phyloP scores from a whole-genome alignment of 2,113 vertebrate species.

The Chloebia gouldiae region DNA sequence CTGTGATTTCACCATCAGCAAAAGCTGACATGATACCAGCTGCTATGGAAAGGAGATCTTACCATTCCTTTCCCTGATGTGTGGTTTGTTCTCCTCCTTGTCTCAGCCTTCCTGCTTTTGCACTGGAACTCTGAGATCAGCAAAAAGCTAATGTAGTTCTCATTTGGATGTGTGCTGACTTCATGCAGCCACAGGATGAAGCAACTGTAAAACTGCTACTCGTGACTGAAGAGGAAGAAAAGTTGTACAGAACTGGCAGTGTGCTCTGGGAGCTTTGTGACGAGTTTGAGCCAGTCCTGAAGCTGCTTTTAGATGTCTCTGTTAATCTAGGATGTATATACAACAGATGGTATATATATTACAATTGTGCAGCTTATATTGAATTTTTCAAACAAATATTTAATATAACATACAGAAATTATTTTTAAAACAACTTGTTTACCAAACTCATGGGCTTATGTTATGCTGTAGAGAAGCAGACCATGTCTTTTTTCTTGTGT shows the following conservation, averaged over 20 bases:
- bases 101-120: background rate
- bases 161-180: background rate
- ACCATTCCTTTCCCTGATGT: background rate
- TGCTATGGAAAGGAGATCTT: background rate
- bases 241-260: background rate
- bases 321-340: background rate
- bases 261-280: background rate
- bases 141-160: background rate
- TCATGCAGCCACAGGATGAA: background rate
- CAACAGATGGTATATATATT: background rate
- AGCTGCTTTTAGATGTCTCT: background rate
- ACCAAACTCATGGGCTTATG: background rate
- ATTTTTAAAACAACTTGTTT: background rate
- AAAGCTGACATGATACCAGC: background rate
- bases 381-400: background rate
- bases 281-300: background rate
- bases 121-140: background rate
- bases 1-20: background rate
- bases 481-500: background rate
- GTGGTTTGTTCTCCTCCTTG: background rate
- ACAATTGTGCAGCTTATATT: background rate
- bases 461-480: background rate
- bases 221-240: background rate
- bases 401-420: background rate
- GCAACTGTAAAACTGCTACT: background rate